phyloP scores from a whole-genome alignment of 2,888 invertebrate genomes.

The Blera fallax region DNA sequence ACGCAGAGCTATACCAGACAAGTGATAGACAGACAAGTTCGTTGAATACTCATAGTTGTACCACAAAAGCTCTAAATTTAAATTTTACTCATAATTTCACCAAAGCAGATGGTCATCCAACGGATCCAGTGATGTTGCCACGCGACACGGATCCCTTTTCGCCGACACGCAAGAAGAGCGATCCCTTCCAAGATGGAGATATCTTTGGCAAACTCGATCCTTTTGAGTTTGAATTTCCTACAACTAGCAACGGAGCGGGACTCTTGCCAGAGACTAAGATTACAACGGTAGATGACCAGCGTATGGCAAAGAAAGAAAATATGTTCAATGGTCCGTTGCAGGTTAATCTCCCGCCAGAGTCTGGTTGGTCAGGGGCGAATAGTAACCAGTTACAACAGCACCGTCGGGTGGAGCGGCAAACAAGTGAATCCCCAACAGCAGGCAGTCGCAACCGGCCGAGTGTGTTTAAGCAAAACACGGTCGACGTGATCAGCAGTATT shows the following conservation, averaged over 20 bases:
- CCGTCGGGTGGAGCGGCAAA: constrained; percentile 74
- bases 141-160: constrained; percentile 82
- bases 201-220: constrained; percentile 81
- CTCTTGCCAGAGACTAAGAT: constrained; percentile 49
- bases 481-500: constrained; percentile 82
- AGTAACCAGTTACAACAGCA: constrained; percentile 55
- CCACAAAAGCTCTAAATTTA: constrained; percentile 68
- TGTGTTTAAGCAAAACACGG: constrained; percentile 81
- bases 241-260: constrained; percentile 54
- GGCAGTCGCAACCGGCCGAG: constrained; percentile 75
- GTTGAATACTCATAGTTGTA: constrained; percentile 64
- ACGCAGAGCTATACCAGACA: constrained; percentile 29
- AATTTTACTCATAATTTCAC: constrained; percentile 68
- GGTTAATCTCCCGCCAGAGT: constrained; percentile 87
- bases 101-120: constrained; percentile 68
- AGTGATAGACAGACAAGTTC: constrained; percentile 67
- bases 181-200: constrained; percentile 87
- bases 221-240: constrained; percentile 80
- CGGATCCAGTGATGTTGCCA: constrained; percentile 81
- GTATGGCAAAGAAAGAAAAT: constrained; percentile 73
- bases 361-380: constrained; percentile 78
- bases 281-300: constrained; percentile 25
- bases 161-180: constrained; percentile 82
- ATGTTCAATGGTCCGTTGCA: constrained; percentile 87
- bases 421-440: constrained; percentile 75